Percentiles rank a stretch among this genome's conserved stretches.
Evolutionary conservation across 2,797 vertebrate genomes (phyloP).

Genomic region (Numenius phaeopus): DNA sequence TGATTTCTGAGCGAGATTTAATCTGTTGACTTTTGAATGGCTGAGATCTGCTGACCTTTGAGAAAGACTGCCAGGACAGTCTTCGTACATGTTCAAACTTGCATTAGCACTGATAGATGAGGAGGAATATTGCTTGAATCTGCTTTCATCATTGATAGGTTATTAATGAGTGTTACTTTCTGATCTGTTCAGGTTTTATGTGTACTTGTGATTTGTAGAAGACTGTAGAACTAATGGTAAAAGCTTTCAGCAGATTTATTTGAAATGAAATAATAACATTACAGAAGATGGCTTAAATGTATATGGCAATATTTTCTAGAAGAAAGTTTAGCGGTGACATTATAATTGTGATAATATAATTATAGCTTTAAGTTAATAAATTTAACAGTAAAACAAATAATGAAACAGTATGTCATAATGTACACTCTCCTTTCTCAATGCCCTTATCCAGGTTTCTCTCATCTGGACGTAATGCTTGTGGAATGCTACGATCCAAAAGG

Average conservation of each 20-base stretch:
- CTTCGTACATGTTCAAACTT: background rate
- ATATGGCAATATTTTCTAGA: background rate
- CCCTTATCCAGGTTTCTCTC: slow-evolving; percentile 90
- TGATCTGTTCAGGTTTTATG: background rate
- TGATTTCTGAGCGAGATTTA: background rate
- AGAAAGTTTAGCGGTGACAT: background rate
- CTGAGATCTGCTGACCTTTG: background rate
- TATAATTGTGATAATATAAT: background rate
- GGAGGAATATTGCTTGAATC: background rate
- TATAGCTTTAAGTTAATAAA: background rate
- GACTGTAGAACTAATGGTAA: background rate
- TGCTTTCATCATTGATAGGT: background rate
- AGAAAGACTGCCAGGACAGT: background rate
- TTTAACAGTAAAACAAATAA: background rate
- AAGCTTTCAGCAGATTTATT: background rate
- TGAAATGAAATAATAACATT: background rate
- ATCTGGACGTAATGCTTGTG: slow-evolving; percentile 98
- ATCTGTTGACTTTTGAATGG: background rate
- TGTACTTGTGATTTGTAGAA: background rate
- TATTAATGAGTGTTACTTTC: background rate
- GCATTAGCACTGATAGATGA: background rate
- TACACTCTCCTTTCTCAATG: background rate
- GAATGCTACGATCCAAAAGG: slow-evolving; percentile 98
- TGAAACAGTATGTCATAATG: background rate
- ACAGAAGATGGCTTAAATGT: background rate